Evolutionary conservation across 2,888 invertebrate species (phyloP), one percentile per base, ranked within the genome.

Genomic region (Megastigmus dorsalis): DNA sequence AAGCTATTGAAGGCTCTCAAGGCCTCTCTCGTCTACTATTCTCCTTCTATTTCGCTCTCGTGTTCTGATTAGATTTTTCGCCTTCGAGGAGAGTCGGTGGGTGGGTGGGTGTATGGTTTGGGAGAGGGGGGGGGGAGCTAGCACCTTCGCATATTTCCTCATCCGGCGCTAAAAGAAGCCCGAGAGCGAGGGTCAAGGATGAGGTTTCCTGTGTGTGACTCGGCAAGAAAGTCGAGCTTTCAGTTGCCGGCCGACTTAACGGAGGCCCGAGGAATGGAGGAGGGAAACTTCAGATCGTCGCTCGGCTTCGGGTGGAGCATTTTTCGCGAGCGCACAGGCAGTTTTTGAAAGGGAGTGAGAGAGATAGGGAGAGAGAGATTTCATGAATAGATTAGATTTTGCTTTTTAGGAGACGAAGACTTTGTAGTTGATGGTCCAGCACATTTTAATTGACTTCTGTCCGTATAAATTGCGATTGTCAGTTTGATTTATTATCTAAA

Each of bases 151-250:
- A n/a, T n/a, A 28, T 38, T 38, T 43, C 43, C 41, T 59, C 15
- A 26, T 43, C 41, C 9, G 59, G 5, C 26, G 28, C 23, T 26
- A 43, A 30, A 63, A 9, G 48, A 63, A 36, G 63, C 36, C 36
- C 50, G 13, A n/a, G n/a, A n/a, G 10, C 36, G 30, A 7, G 45
- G 55, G 20, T 45, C 48, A 57, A 41, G 41, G 50, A 54, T 66
- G 66, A 66, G 52, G 52, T 28, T 65, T 65, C 67, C 57, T 15
- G 13, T 18, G 13, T 18, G 23, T 36, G 48, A 62, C 18, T 62
- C 10, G 2, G 20, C 33, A 15, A 45, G 55, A 66, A 55, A 54
- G 41, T 20, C 43, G 33, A 55, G 66, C 54, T 66, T 54, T 18
- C 41, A 15, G 0, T n/a, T n/a, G n/a, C n/a, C 18, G 18, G 15